Evolutionary conservation across 2,113 vertebrate genomes (phyloP), one percentile per base, ranked within the genome.

Genomic region (Ophiodon elongatus): DNA sequence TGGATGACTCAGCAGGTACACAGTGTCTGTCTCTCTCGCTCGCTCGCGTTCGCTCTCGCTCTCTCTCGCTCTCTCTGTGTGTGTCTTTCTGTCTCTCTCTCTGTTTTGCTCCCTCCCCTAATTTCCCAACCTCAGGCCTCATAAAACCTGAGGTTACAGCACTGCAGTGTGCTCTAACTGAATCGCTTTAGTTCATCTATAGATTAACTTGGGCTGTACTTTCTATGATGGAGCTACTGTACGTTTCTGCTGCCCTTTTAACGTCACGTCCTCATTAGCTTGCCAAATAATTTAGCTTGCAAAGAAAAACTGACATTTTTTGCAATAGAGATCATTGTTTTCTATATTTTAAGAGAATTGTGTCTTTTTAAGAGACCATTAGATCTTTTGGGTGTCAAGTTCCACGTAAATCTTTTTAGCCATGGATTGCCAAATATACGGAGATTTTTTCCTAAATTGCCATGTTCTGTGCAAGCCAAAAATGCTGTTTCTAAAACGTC

Each of bases 1-100:
- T 99, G 95, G 98, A 99, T 94, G 98, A 99, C 88, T 96, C 97
- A 7, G 96, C 97, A 78, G 98, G 98, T 99, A 95, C 92, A 4
- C 64, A 27, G 25, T 14, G 17, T 85, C 41, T 4, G 37, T 43
- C 29, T 19, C 35, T n/a, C 31, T 19, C 29, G 8, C 35, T 39
- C 67, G 63, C 68, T 35, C 8, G 9, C 52, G 25, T 52, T 47
- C 47, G 25, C n/a, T 9, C 6, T 25, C 35, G 41, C 64, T 59
- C 60, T 50, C 14, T 11, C 41, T 82, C 29, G 1, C 43, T 41
- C 27, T 19, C 35, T 25, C n/a, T 8, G 7, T n/a, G n/a, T n/a
- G n/a, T n/a, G n/a, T n/a, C n/a, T 4, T 33, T 45, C 63, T 68
- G 52, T 37, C 4, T 9, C 4, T 21, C 8, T 37, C 21, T 65